These are phyloP conservation scores for Alfaro cultratus DNA, from an alignment of 2,797 vertebrate species.

Conservation along the genomic window DNA sequence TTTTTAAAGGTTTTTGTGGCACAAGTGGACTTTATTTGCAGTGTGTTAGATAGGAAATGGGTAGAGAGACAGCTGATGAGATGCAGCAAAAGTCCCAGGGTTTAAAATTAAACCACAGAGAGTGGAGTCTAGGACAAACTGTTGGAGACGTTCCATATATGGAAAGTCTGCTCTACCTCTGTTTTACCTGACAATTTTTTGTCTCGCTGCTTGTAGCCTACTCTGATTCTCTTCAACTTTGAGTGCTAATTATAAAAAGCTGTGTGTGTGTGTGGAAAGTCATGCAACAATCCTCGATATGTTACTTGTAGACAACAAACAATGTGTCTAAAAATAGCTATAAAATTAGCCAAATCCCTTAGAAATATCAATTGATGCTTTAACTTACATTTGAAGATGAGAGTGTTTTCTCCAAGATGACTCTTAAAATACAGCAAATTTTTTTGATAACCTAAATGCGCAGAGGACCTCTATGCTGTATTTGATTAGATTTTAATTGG, in stretches of 20 bases:
- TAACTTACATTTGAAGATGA: conserved; percentile 33
- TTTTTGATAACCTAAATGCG: conserved; percentile 7
- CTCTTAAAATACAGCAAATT: conserved; percentile 8
- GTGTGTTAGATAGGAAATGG: neutral
- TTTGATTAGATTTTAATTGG: conserved; percentile 32
- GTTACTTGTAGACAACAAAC: neutral
- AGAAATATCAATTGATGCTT: neutral
- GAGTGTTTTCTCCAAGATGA: conserved; percentile 30
- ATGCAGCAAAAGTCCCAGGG: neutral
- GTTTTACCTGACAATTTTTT: neutral
- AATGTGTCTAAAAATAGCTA: neutral
- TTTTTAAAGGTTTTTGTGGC: neutral
- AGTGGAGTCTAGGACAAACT: neutral
- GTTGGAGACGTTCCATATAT: too few relatives aligned
- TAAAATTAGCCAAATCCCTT: neutral
- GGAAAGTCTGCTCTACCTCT: neutral
- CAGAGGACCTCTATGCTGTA: conserved; percentile 27
- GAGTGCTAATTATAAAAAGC: neutral
- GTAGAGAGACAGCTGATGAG: neutral
- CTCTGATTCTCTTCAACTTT: neutral
- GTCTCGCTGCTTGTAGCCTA: neutral
- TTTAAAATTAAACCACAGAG: neutral
- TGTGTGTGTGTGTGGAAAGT: neutral
- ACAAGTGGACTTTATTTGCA: neutral
- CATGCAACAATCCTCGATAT: neutral